Evolutionary conservation across 2,113 vertebrate genomes (phyloP), one percentile per base, ranked within the genome.

Genomic region (Hyla sarda): DNA sequence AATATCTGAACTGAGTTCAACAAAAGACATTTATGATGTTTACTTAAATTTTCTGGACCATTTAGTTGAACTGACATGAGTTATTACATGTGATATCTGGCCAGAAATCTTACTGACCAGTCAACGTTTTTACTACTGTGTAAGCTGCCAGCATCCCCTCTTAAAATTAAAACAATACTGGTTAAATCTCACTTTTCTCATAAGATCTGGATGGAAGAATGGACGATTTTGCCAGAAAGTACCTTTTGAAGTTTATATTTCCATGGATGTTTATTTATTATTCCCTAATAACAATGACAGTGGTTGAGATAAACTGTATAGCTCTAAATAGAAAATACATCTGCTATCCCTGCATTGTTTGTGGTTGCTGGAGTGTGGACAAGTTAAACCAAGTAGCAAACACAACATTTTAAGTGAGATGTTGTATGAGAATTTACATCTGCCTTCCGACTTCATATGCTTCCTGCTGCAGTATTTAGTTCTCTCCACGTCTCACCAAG

Each of bases 301-400:
- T 93, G 92, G 91, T 93, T 92, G 92, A 92, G 93, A 96, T 97
- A 96, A 96, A 95, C 95, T 94, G 93, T 93, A 96, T 93, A 95
- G 95, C 87, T 94, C 93, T 93, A 96, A 96, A 95, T 94, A 94
- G 94, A 95, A 95, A 94, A 95, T 94, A 93, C 96, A 97, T 97
- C 96, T 98, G 96, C 92, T 94, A 91, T 91, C 92, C 94, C 93
- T 95, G 95, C 92, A 94, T 94, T 96, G 94, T 95, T 93, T 92
- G 95, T 92, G 94, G 95, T 95, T 95, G 95, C 93, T 96, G 96
- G 95, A 97, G 89, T 91, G 90, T 92, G 94, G 95, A 95, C 93
- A 95, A 95, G 93, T 94, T 92, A 93, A 95, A 94, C 94, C 93
- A 96, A 95, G 93, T 93, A 96, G 94, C 94, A 92, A 92, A 93